phyloP scores from a whole-genome alignment of 2,797 vertebrate species.

The Sciaenops ocellatus region DNA sequence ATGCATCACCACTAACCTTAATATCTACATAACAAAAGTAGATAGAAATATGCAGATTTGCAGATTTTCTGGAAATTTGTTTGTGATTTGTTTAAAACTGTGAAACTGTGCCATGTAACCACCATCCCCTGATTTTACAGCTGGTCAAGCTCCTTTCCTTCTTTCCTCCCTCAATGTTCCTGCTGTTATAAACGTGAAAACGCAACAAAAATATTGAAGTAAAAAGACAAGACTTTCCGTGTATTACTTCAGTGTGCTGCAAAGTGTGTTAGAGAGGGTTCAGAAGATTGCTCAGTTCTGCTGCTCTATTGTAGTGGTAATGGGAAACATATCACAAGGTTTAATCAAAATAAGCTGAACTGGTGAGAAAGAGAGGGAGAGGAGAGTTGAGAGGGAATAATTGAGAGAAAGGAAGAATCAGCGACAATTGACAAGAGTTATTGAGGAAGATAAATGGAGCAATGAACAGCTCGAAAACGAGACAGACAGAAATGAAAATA shows the following conservation, averaged over 20 bases:
- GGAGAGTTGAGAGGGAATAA: constrained; percentile 30
- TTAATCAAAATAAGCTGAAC: constrained; percentile 62
- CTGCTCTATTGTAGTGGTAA: constrained; percentile 61
- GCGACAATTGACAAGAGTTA: constrained; percentile 34
- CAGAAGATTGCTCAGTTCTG: constrained; percentile 53
- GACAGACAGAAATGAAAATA: not conserved
- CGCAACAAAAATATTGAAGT: not conserved
- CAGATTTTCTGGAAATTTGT: no score
- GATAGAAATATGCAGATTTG: no score
- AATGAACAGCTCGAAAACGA: constrained; percentile 2
- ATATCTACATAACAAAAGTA: no score
- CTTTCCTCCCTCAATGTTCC: not conserved
- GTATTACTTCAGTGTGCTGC: not conserved
- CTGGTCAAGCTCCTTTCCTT: not conserved
- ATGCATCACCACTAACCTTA: no score
- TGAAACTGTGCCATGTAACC: no score
- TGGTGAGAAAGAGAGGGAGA: constrained; percentile 12
- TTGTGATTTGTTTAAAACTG: no score
- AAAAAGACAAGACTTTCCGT: not conserved
- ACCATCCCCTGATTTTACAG: not conserved
- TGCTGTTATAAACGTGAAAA: not conserved
- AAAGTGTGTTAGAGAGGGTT: constrained; percentile 11
- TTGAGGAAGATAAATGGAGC: constrained; percentile 26
- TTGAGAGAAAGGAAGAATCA: constrained; percentile 31
- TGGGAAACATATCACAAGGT: constrained; percentile 66